Conservation (phyloP, 2,888 invertebrate species). For the Fragum sueziense region DNA sequence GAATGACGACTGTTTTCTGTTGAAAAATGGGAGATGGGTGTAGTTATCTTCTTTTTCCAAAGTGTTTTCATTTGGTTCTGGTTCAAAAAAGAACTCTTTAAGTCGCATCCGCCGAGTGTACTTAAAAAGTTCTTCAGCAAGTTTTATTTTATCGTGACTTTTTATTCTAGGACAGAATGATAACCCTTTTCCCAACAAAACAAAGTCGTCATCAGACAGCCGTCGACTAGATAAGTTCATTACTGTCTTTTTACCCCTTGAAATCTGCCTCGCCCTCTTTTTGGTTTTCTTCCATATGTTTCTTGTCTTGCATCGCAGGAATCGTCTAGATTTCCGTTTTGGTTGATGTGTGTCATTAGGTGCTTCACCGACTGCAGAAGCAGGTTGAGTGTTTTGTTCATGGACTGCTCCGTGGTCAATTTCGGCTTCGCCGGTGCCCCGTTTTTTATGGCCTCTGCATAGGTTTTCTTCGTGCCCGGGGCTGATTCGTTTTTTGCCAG, state of each 20-base stretch:
- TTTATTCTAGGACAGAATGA: conserved; percentile 25
- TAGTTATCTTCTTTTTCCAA: not conserved
- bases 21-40: not conserved
- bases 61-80: not conserved
- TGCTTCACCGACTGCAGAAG: no score
- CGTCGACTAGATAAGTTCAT: conserved; percentile 17
- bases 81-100: conserved; percentile 9
- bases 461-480: no score
- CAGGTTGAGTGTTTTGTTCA: no score
- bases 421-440: no score
- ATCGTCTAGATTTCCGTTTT: no score
- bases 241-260: conserved; percentile 23
- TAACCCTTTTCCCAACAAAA: conserved; percentile 23
- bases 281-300: conserved; percentile 28
- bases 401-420: no score
- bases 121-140: not conserved
- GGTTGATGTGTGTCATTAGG: no score
- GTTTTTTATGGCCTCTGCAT: no score
- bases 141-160: conserved; percentile 19
- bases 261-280: conserved; percentile 12
- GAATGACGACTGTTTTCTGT: conserved; percentile 25
- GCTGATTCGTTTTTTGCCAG: no score
- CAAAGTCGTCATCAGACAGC: conserved; percentile 1
- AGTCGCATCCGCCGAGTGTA: not conserved
- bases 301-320: conserved; percentile 4